Percentiles rank a stretch among this genome's conserved stretches.
phyloP scores from a whole-genome alignment of 1,140 invertebrate genomes.

The Eupeodes corollae region DNA sequence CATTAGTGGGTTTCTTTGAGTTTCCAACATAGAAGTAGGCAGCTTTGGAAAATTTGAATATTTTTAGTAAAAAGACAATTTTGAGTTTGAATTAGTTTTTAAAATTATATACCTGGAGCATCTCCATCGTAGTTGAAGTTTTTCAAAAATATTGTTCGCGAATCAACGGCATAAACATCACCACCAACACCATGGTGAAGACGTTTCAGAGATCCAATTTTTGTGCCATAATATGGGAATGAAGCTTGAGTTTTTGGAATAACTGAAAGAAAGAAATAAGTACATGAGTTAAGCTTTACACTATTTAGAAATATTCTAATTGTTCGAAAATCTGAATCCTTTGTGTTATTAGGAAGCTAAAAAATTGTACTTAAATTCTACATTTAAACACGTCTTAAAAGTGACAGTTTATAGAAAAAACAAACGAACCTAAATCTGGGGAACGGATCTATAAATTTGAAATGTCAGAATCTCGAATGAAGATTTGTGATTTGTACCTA shows the following conservation, averaged over 20 bases:
- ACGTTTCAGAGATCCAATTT: conserved; percentile 61
- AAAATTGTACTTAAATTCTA: too few species aligned
- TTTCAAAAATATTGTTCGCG: conserved; percentile 72
- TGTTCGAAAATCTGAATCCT: neutral
- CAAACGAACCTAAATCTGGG: too few species aligned
- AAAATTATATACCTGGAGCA: conserved; percentile 79
- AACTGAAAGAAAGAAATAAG: conserved; percentile 9
- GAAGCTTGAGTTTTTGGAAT: conserved; percentile 17
- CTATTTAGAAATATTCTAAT: neutral
- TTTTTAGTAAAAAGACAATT: neutral
- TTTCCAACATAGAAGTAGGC: conserved; percentile 80
- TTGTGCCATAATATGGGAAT: conserved; percentile 60
- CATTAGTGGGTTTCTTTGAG: conserved; percentile 48
- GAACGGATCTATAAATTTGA: too few species aligned
- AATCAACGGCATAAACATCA: conserved; percentile 77
- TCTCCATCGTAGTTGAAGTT: conserved; percentile 81
- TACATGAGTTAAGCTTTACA: neutral
- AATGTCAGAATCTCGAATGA: too few species aligned
- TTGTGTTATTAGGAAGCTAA: too few species aligned
- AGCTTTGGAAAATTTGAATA: conserved; percentile 44
- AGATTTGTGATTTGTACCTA: too few species aligned
- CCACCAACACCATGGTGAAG: conserved; percentile 75
- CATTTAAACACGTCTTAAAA: too few species aligned
- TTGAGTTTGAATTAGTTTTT: conserved; percentile 6
- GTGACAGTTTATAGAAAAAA: too few species aligned